Conservation (phyloP, 2,113 vertebrate genomes). For the Spea multiplicata region DNA sequence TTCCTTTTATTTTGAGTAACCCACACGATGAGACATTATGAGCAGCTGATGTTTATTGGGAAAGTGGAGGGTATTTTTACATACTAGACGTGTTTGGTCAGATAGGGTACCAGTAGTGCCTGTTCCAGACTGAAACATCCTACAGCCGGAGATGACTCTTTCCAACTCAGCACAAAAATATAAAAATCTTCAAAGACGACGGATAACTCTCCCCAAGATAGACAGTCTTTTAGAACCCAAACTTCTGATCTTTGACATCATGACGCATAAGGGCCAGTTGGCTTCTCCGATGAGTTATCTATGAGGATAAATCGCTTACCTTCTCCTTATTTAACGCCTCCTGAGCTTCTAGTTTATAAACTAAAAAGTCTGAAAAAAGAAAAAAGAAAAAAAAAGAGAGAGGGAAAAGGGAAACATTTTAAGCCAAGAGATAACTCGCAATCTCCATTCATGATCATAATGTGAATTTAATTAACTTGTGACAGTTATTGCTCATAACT, state of each 20-base stretch:
- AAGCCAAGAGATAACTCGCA: no score
- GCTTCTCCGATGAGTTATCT: background rate
- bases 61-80: background rate
- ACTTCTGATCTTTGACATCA: background rate
- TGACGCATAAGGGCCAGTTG: background rate
- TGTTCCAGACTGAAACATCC: background rate
- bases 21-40: no score
- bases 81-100: background rate
- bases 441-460: no score
- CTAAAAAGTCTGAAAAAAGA: slow-evolving; percentile 61
- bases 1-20: no score
- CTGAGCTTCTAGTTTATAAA: slow-evolving; percentile 71
- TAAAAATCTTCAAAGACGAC: background rate
- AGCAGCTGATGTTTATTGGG: no score
- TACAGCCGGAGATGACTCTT: background rate
- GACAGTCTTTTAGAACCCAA: background rate
- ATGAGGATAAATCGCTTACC: slow-evolving; percentile 46
- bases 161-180: background rate
- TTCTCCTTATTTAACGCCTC: slow-evolving; percentile 70
- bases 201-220: background rate
- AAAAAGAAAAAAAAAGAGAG: slow-evolving; percentile 12
- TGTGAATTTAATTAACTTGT: no score
- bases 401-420: no score
- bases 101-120: background rate
- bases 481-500: no score